These are phyloP conservation scores for Augiades crinisus DNA, from an alignment of 2,888 invertebrate species.

Conservation along the genomic window DNA sequence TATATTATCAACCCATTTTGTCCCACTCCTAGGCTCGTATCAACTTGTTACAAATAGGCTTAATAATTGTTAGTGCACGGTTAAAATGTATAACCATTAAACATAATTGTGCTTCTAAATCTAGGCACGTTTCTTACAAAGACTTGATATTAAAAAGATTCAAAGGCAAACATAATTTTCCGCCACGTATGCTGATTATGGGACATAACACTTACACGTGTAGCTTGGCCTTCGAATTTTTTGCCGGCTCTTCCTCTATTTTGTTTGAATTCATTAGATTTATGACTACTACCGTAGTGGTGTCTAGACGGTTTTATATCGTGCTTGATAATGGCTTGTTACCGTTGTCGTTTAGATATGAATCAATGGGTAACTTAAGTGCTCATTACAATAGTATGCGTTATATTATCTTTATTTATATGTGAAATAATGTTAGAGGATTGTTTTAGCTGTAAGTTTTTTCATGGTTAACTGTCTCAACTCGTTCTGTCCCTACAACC, in stretches of 20 bases:
- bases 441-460: too few species aligned
- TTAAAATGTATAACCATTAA: too few species aligned
- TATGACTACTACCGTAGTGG: slow-evolving; percentile 18
- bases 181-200: neutral
- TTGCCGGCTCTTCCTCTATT: slow-evolving; percentile 10
- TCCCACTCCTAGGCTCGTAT: too few species aligned
- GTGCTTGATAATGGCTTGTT: slow-evolving; percentile 17
- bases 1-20: too few species aligned
- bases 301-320: slow-evolving; percentile 24
- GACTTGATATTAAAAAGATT: neutral
- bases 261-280: slow-evolving; percentile 17
- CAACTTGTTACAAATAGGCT: too few species aligned
- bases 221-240: slow-evolving; percentile 9
- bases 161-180: neutral
- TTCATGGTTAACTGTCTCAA: too few species aligned
- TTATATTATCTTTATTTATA: too few species aligned
- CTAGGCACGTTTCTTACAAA: neutral
- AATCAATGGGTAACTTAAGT: neutral
- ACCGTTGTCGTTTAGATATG: slow-evolving; percentile 12
- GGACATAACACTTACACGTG: slow-evolving; percentile 2
- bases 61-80: too few species aligned
- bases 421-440: too few species aligned
- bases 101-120: too few species aligned
- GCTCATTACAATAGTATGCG: too few species aligned
- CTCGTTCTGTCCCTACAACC: too few species aligned